Percentiles rank a stretch among this genome's conserved stretches.
Conservation (phyloP, 2,888 invertebrate genomes). For the Agonopterix arenella region DNA sequence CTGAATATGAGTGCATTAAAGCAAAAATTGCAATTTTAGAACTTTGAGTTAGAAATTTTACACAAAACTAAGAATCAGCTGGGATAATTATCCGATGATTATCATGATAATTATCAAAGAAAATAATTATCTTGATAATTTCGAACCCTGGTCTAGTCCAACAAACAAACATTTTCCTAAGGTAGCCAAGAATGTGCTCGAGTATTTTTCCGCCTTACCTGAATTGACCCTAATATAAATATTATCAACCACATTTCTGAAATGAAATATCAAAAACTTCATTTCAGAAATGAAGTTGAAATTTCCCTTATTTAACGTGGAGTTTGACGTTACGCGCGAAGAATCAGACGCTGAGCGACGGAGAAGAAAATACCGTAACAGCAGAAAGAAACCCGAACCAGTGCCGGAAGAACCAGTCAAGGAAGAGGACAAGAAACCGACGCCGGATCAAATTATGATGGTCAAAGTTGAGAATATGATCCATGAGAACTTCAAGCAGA, state of each 20-base stretch:
- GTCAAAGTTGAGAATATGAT: conserved; percentile 95
- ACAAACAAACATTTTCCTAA: too few species aligned
- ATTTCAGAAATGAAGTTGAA: conserved; percentile 84
- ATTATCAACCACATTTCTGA: conserved; percentile 56
- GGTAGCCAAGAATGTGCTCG: too few species aligned
- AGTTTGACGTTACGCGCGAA: conserved; percentile 89
- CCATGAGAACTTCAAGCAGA: conserved; percentile 92
- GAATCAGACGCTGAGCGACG: conserved; percentile 80
- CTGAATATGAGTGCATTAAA: too few species aligned
- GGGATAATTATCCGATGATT: too few species aligned
- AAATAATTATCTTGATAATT: too few species aligned
- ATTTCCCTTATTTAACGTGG: conserved; percentile 89
- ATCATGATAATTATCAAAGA: too few species aligned
- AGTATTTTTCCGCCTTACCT: too few species aligned
- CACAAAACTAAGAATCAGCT: too few species aligned
- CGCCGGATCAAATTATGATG: conserved; percentile 82
- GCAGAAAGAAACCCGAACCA: conserved; percentile 29
- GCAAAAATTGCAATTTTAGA: too few species aligned
- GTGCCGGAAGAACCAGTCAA: conserved; percentile 11
- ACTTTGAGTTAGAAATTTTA: too few species aligned
- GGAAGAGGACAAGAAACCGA: conserved; percentile 33
- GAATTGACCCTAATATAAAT: too few species aligned
- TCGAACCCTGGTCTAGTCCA: too few species aligned
- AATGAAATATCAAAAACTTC: conserved; percentile 32
- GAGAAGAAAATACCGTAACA: conserved; percentile 63